Conservation (phyloP, 2,888 invertebrate genomes). For the Mechanitis mazaeus region DNA sequence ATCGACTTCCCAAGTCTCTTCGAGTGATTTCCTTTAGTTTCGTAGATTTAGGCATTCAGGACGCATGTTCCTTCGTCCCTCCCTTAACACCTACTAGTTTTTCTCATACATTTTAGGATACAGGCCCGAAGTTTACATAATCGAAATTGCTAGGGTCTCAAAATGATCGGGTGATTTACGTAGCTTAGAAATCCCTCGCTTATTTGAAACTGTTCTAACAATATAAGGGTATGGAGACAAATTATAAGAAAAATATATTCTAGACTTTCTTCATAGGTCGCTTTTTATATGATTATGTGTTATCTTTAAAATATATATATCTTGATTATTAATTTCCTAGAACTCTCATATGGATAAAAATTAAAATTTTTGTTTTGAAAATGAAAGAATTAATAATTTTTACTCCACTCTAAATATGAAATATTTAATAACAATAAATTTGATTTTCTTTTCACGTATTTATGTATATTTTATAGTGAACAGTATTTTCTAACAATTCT, state of each 20-base stretch:
- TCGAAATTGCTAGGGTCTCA: conserved; percentile 27
- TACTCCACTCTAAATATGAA: no score
- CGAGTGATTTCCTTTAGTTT: conserved; percentile 49
- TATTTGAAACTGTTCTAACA: conserved; percentile 20
- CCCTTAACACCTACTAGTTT: conserved; percentile 30
- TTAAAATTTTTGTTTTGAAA: no score
- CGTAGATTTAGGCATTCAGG: conserved; percentile 48
- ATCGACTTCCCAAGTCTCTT: conserved; percentile 53
- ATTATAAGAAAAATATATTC: conserved; percentile 1
- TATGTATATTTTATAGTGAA: no score
- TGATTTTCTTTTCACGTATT: no score
- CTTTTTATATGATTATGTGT: no score
- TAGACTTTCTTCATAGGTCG: no score
- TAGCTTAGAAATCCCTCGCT: conserved; percentile 22
- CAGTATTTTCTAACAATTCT: no score
- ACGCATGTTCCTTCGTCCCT: conserved; percentile 35
- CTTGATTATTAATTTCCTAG: no score
- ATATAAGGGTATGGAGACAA: conserved; percentile 14
- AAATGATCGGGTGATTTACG: conserved; percentile 23
- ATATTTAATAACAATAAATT: no score
- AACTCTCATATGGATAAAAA: no score
- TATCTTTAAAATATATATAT: no score
- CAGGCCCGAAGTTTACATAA: conserved; percentile 28
- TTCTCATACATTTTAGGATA: conserved; percentile 23
- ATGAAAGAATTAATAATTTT: no score